These are phyloP conservation scores for Bos javanicus DNA, from an alignment of 2,113 vertebrate genomes.

Conservation along the genomic window DNA sequence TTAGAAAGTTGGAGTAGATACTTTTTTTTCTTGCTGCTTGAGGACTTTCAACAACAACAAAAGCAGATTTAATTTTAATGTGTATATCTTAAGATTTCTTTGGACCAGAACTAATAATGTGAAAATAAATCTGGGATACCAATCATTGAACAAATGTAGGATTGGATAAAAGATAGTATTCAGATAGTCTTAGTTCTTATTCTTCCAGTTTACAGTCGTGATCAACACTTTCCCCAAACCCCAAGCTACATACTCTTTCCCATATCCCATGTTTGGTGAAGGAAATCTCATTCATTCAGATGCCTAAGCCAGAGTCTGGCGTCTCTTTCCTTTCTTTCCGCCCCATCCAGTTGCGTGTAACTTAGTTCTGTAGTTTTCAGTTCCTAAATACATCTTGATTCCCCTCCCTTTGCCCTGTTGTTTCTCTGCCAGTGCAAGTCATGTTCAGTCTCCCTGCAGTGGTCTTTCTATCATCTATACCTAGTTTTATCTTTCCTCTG, in stretches of 20 bases:
- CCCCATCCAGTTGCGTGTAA: neutral
- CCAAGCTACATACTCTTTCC: neutral
- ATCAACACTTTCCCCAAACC: neutral
- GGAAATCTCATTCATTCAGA: neutral
- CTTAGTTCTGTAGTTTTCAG: neutral
- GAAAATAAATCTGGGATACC: neutral
- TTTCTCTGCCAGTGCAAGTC: neutral
- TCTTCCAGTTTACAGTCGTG: neutral
- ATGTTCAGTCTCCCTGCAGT: neutral
- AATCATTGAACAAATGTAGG: neutral
- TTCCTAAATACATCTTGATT: neutral
- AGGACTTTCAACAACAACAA: neutral
- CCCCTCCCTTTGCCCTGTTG: neutral
- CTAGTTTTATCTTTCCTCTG: neutral
- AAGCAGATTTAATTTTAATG: neutral
- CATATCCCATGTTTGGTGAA: neutral
- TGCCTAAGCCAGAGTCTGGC: neutral
- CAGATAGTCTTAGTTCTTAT: neutral
- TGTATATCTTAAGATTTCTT: neutral
- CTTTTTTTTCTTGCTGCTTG: conserved; percentile 21
- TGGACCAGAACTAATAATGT: neutral
- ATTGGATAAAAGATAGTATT: neutral
- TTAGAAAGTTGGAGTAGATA: conserved; percentile 25
- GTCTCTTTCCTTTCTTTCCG: neutral
- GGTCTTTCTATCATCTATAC: neutral